Base-by-base conservation (phyloP, 2,888 invertebrate species). In the Oxytorus armatus region DNA sequence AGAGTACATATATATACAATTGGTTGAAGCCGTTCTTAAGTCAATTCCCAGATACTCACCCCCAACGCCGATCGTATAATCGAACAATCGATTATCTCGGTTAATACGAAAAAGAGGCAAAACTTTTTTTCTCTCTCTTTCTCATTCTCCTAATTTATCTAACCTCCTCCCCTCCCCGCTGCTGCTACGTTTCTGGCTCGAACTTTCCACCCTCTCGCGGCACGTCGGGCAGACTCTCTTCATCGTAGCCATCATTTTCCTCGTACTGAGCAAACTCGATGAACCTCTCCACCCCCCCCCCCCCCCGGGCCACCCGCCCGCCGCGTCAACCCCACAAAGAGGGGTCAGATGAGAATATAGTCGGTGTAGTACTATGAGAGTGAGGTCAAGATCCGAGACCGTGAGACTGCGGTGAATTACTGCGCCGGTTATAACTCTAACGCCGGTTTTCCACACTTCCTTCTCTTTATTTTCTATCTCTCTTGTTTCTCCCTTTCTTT, bases 381-480 rank as follows among this genome's bases (percentile, higher is more conserved):
- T 51, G 79, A 72, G 79, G 79, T 80, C 79, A 80, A 80, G 79
- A 80, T 80, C 72, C 76, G 79, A 80, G 66, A 77, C 77, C 63
- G 70, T 77, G 77, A 70, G 70, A 69, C 55, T 68, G 44, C 59
- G 59, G 55, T 69, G 69, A 69, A 69, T 69, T 69, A 57, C 69
- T 25, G 69, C 55, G 44, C 55, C 55, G 69, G 55, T 69, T 69
- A 25, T 69, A 44, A 69, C 65, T n/a, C 29, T 44, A 16, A 61
- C 72, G 77, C 53, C 44, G 53, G 29, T 53, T 33, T 55, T 21
- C n/a, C n/a, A 44, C 59, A 55, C 68, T 33, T 47, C 21, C 68
- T 59, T 57, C 29, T 14, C 25, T 57, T 42, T 42, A 44, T 44
- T 14, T 51, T 16, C 44, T 23, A n/a, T n/a, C n/a, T 53, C 51